phyloP scores from a whole-genome alignment of 2,888 invertebrate genomes.

The Drosophila monieri region DNA sequence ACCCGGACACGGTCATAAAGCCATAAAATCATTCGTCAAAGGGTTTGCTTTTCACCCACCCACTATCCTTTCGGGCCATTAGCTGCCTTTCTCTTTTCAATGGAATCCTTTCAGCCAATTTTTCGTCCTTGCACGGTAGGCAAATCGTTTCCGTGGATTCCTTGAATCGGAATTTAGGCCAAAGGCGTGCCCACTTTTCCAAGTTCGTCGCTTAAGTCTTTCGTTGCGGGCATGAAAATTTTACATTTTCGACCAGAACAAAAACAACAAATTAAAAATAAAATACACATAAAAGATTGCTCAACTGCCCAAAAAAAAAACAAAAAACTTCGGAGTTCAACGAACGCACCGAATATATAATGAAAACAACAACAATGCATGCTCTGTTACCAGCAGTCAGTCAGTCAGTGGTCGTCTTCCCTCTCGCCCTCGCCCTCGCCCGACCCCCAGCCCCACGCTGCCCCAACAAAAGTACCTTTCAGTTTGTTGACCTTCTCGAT shows the following conservation, averaged over 20 bases:
- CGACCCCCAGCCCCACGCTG: not conserved
- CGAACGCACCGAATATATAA: conserved; percentile 66
- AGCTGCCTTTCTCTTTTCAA: conserved; percentile 48
- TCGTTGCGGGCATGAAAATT: conserved; percentile 43
- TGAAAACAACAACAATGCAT: conserved; percentile 55
- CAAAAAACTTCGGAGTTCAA: conserved; percentile 61
- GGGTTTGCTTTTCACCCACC: conserved; percentile 48
- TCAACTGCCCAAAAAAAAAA: conserved; percentile 38
- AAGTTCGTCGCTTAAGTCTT: conserved; percentile 76
- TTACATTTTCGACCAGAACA: conserved; percentile 8
- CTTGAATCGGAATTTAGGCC: conserved; percentile 29
- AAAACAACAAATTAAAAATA: conserved; percentile 22
- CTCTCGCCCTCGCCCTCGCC: conserved; percentile 14
- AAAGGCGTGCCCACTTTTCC: conserved; percentile 35
- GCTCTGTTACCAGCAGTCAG: conserved; percentile 67
- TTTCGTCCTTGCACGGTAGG: conserved; percentile 66
- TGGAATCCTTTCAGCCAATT: conserved; percentile 33
- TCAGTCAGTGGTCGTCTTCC: conserved; percentile 62
- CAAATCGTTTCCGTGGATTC: conserved; percentile 49
- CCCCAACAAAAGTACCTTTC: conserved; percentile 64
- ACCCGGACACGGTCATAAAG: conserved; percentile 74
- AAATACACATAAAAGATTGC: conserved; percentile 43
- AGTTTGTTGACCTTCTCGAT: conserved; percentile 70
- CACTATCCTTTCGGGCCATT: conserved; percentile 40
- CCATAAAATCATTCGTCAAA: conserved; percentile 68